Conservation (phyloP, 2,888 invertebrate species). For the Apoderus coryli region DNA sequence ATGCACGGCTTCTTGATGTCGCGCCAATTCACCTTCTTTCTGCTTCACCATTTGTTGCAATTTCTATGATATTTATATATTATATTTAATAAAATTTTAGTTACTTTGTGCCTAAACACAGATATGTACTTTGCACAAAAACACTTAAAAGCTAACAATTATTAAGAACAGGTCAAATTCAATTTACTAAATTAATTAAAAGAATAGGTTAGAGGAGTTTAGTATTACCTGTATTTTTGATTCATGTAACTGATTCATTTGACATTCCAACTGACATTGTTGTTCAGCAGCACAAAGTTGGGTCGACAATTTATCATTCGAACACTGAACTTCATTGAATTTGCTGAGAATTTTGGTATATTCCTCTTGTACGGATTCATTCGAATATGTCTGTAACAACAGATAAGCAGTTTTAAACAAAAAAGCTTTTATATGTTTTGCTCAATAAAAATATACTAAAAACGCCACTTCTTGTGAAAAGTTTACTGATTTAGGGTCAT, state of each 20-base stretch:
- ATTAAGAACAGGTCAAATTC: too few relatives aligned
- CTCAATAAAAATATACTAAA: conserved; percentile 5
- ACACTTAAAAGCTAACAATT: too few relatives aligned
- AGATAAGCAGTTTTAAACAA: too few relatives aligned
- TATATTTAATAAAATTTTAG: too few relatives aligned
- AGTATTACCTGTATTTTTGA: conserved; percentile 23
- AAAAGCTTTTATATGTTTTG: too few relatives aligned
- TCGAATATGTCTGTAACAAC: conserved; percentile 23
- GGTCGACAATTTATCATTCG: conserved; percentile 20
- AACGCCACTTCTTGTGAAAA: not conserved
- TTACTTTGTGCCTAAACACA: too few relatives aligned
- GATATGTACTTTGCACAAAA: too few relatives aligned
- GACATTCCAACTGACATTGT: conserved; percentile 20
- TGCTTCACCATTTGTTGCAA: conserved; percentile 23
- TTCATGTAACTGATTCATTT: conserved; percentile 22
- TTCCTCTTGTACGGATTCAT: conserved; percentile 22
- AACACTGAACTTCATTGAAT: conserved; percentile 19
- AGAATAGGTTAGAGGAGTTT: too few relatives aligned
- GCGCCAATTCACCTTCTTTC: conserved; percentile 22
- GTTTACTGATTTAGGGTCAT: too few relatives aligned
- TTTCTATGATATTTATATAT: too few relatives aligned
- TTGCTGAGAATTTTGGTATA: conserved; percentile 19
- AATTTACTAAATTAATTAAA: too few relatives aligned
- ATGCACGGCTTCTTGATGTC: conserved; percentile 24
- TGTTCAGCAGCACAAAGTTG: conserved; percentile 22